Base-by-base conservation (phyloP, 2,797 vertebrate species). In the Aphelocoma californica region DNA sequence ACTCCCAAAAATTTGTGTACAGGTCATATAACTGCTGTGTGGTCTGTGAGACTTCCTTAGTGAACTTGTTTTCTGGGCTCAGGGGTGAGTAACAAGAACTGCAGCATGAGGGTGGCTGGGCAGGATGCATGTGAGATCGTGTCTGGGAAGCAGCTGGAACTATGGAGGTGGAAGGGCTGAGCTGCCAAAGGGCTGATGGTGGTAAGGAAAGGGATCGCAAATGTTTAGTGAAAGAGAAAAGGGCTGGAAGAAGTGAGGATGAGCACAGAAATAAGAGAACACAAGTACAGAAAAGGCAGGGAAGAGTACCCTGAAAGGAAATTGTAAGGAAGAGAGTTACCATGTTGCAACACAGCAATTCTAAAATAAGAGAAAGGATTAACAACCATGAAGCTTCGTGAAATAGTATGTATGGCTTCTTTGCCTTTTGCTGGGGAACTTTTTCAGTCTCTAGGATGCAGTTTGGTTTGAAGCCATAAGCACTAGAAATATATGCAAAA, bases 91-190 rank as follows among this genome's bases (percentile, higher is more conserved):
- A 91, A 91, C 18, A 26, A 90, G 75, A 2, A 2, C 13, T 57
- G 81, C 85, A 88, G 61, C 29, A 36, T 26, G 90, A 93, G 81
- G 91, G 75, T 82, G 89, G 74, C 61, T 70, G 26, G 34, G 84
- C 38, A 93, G 64, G 69, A 53, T 31, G 53, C 36, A 3, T 60
- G 87, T 80, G 90, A 95, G 83, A n/a, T 88, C 11, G 60, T 92
- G 94, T 91, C 89, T 89, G 92, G 93, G 88, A 93, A 83, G 85
- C 80, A 88, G 85, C 92, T 93, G 93, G 40, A 38, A 50, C 67
- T 62, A 18, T 0, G 23, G 85, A 83, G 40, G 28, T 79, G 47
- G 82, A 91, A 86, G 61, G 65, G 72, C 44, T 93, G 73, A 74
- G 38, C 54, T 88, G 78, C 73, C 74, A 45, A 58, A 87, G 61